These are phyloP conservation scores for Acanthosepion lycidas DNA, from an alignment of 2,888 invertebrate species.

Conservation along the genomic window DNA sequence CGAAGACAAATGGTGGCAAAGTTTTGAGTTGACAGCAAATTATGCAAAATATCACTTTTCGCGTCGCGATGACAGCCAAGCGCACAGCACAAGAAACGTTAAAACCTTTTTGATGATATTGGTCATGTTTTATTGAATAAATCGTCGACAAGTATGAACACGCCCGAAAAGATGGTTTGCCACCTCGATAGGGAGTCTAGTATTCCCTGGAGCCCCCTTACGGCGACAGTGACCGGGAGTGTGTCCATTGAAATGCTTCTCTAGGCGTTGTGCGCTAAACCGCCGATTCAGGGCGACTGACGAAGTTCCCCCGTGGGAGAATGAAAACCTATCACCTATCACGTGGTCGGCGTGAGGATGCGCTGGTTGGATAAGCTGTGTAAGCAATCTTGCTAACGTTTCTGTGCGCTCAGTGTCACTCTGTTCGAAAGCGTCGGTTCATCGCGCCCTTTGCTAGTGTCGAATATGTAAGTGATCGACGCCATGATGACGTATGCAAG, in stretches of 20 bases:
- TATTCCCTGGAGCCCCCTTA: not conserved
- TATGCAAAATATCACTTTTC: constrained; percentile 24
- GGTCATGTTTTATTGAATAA: constrained; percentile 22
- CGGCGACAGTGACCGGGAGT: not conserved
- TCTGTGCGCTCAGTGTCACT: not conserved
- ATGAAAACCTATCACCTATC: constrained; percentile 20
- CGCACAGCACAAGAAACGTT: not conserved
- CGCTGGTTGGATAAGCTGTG: not conserved
- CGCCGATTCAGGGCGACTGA: not conserved
- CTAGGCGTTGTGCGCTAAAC: not conserved
- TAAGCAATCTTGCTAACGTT: not conserved
- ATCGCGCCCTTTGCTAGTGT: not conserved
- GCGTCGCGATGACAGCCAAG: not conserved
- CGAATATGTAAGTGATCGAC: not conserved
- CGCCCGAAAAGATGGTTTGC: not conserved
- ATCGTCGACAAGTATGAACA: constrained; percentile 1
- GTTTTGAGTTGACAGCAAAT: constrained; percentile 36
- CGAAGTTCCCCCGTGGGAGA: not conserved
- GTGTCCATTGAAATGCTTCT: not conserved
- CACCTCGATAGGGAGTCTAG: not conserved
- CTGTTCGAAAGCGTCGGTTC: not conserved
- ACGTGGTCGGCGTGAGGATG: not conserved
- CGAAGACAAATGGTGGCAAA: not conserved
- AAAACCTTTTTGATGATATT: constrained; percentile 33
- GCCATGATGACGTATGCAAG: not conserved